phyloP scores from a whole-genome alignment of 30 jellyfish, hydroid and myxozoan genomes.

The Catostylus mosaicus region DNA sequence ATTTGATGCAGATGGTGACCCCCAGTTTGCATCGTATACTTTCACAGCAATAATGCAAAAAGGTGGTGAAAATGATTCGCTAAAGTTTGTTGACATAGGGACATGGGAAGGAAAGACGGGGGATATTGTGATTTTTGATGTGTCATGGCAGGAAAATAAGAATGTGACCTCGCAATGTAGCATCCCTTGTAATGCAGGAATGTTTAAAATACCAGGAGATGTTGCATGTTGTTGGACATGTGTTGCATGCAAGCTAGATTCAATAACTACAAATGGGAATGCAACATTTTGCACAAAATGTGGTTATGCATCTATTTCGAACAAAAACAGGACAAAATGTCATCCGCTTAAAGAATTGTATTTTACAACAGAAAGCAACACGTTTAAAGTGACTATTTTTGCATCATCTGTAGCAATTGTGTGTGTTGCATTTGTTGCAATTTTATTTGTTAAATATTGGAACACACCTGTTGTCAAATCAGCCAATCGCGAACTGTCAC shows the following conservation, averaged over 20 bases:
- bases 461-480: constrained; percentile 90
- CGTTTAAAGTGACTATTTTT: constrained; percentile 26
- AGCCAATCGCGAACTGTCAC: constrained; percentile 81
- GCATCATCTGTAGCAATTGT: constrained; percentile 51
- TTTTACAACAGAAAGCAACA: constrained; percentile 20
- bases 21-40: constrained; percentile 68
- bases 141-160: neutral
- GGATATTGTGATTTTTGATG: neutral
- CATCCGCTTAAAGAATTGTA: constrained; percentile 37
- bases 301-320: constrained; percentile 46
- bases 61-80: neutral
- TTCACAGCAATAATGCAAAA: constrained; percentile 33
- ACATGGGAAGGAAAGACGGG: constrained; percentile 71
- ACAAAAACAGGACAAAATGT: constrained; percentile 63
- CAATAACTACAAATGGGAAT: constrained; percentile 26
- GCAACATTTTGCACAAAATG: constrained; percentile 54
- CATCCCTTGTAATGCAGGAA: constrained; percentile 75
- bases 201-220: constrained; percentile 48
- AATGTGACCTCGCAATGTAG: constrained; percentile 56
- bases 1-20: constrained; percentile 80
- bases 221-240: constrained; percentile 87
- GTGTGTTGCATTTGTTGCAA: constrained; percentile 33
- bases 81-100: constrained; percentile 54
- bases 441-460: constrained; percentile 65
- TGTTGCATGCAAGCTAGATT: constrained; percentile 37